These are phyloP conservation scores for Astreopora myriophthalma DNA, from an alignment of 64 coral and sea anemone species.

Conservation along the genomic window DNA sequence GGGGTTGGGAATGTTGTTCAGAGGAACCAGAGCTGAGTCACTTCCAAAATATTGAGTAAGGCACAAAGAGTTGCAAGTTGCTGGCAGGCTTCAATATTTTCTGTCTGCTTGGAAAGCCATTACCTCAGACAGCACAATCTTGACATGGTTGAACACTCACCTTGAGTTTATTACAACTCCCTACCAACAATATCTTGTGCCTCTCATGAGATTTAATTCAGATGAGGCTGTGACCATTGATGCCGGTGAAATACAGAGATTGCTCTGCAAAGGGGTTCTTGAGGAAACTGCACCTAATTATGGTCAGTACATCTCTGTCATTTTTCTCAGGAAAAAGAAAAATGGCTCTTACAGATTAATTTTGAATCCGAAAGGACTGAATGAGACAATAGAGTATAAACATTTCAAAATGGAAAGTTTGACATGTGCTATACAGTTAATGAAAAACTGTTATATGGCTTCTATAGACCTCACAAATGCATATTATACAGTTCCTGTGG, in stretches of 20 bases:
- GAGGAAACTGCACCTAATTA: not conserved
- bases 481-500: conserved; percentile 33
- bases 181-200: not conserved
- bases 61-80: not conserved
- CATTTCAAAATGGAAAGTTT: too few relatives aligned
- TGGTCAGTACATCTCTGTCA: not conserved
- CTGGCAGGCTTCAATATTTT: not conserved
- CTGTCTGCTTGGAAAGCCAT: not conserved
- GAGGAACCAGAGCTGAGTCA: not conserved
- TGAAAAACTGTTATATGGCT: too few relatives aligned
- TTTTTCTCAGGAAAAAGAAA: too few relatives aligned
- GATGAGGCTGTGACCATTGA: too few relatives aligned
- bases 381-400: conserved; percentile 1
- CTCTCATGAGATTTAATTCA: not conserved
- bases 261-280: conserved; percentile 7
- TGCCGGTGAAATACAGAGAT: not conserved
- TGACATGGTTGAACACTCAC: conserved; percentile 14
- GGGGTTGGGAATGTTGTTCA: not conserved
- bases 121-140: not conserved
- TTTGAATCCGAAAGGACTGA: conserved; percentile 39
- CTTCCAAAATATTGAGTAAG: not conserved
- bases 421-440: too few relatives aligned
- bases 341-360: conserved; percentile 3
- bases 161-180: not conserved
- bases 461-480: too few relatives aligned